phyloP scores from a whole-genome alignment of 2,113 vertebrate genomes.

The Chloroceryle aenea region DNA sequence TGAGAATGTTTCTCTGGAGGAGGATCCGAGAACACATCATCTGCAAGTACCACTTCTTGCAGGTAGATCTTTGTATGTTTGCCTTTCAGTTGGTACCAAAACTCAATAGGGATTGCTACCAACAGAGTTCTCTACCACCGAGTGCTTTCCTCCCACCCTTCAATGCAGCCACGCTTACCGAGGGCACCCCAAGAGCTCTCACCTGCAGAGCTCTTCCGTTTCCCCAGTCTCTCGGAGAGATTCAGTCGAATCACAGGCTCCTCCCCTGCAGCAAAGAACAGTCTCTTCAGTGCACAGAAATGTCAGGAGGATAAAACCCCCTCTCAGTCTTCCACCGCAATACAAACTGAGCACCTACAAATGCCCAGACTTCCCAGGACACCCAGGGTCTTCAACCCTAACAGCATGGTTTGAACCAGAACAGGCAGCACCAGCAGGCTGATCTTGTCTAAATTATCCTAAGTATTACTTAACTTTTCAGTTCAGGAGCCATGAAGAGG shows the following conservation, averaged over 20 bases:
- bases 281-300: not conserved
- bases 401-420: not conserved
- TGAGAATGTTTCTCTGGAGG: not conserved
- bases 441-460: accelerated
- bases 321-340: not conserved
- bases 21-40: not conserved
- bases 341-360: not conserved
- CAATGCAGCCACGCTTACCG: accelerated
- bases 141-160: not conserved
- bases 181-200: not conserved
- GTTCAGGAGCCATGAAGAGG: not conserved
- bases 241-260: conserved; percentile 72
- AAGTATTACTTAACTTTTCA: not conserved
- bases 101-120: not conserved
- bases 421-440: not conserved
- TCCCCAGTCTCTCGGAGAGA: conserved; percentile 81
- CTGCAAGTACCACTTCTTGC: accelerated
- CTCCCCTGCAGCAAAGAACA: conserved; percentile 64
- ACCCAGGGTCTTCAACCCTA: not conserved
- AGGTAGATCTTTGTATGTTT: not conserved
- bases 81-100: not conserved
- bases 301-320: not conserved
- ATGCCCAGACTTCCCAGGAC: not conserved
- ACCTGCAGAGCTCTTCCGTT: conserved; percentile 64
- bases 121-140: accelerated